Evolutionary conservation across 53 echinoderm and acorn worm genomes (phyloP), one percentile per base, ranked within the genome.

Genomic region (Paracentrotus lividus): DNA sequence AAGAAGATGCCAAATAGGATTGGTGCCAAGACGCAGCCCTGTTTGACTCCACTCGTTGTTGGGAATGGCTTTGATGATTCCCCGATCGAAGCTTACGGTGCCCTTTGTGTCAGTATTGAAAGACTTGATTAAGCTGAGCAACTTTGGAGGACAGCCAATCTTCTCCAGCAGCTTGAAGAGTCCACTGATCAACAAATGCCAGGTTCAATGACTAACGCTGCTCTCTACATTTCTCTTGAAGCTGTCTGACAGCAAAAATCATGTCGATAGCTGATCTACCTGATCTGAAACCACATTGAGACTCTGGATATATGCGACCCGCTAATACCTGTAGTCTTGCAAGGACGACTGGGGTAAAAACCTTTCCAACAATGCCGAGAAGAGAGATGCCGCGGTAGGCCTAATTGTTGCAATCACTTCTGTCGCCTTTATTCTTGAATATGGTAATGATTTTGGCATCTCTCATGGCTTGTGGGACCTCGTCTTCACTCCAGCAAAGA

Each of bases 21-120:
- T 9, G 94, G 94, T 18, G 96, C 58, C 1, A 96, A 92, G n/a
- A 93, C 88, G 42, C 96, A 96, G 16, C 93, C 91, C 86, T 95
- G 92, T 49, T 95, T 93, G 0, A 93, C 95, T 18, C 95, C 77
- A 45, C 88, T 91, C 49, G 38, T 90, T 32, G 87, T 90, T 66
- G 29, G 32, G 66, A 66, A 66, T 8, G 32, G 32, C 3, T 8
- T 14, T 9, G 66, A 66, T 31, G 66, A 8, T 21, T 29, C 29
- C 8, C 66, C 66, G n/a, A 69, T 96, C 69, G 36, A 42, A 93
- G 57, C 40, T 15, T 32, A 94, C 77, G 32, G 86, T 88, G n/a
- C 93, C 93, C 54, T 84, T 26, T 93, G 93, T 93, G 81, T 94
- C 53, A 34, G 42, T 40, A 51, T 96, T 96, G 93, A 96, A 94